A percentile compares a stretch with the other conserved stretches of the same genome.
Conservation (phyloP, 2,113 vertebrate genomes). For the Aspidoscelis tigris region DNA sequence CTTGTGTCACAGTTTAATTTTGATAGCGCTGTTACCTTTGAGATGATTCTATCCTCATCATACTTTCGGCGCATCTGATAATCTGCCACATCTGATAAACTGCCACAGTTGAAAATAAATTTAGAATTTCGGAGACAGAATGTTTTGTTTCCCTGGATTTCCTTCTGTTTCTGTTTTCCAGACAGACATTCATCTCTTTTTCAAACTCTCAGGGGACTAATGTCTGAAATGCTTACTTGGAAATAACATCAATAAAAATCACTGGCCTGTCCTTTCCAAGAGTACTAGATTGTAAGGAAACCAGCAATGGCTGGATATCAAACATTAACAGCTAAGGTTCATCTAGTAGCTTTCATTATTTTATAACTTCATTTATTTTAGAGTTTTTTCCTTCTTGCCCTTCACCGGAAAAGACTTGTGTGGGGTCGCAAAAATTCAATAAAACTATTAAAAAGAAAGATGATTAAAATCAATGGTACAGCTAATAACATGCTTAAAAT, state of each 20-base stretch:
- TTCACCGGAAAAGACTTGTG: no score
- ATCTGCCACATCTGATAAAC: neutral
- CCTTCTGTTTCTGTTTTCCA: neutral
- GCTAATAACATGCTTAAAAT: no score
- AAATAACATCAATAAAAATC: constrained; percentile 4
- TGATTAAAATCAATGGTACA: no score
- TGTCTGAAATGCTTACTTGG: constrained; percentile 18
- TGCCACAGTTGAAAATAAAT: constrained; percentile 15
- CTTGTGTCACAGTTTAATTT: neutral
- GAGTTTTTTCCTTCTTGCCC: no score
- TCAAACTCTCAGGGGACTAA: constrained; percentile 19
- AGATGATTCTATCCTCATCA: constrained; percentile 2
- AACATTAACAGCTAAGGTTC: neutral
- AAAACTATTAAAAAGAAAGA: no score
- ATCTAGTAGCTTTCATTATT: no score
- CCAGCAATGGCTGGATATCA: neutral
- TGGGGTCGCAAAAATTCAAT: no score
- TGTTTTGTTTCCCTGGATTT: constrained; percentile 13
- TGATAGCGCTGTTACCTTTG: rapidly evolving
- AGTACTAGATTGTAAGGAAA: neutral
- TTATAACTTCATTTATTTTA: no score
- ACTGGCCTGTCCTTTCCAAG: constrained; percentile 4
- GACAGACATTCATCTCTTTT: constrained; percentile 6
- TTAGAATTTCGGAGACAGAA: neutral
- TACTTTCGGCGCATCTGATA: neutral